These are phyloP conservation scores for Grallaria varia DNA, from an alignment of 2,113 vertebrate genomes.

Conservation along the genomic window DNA sequence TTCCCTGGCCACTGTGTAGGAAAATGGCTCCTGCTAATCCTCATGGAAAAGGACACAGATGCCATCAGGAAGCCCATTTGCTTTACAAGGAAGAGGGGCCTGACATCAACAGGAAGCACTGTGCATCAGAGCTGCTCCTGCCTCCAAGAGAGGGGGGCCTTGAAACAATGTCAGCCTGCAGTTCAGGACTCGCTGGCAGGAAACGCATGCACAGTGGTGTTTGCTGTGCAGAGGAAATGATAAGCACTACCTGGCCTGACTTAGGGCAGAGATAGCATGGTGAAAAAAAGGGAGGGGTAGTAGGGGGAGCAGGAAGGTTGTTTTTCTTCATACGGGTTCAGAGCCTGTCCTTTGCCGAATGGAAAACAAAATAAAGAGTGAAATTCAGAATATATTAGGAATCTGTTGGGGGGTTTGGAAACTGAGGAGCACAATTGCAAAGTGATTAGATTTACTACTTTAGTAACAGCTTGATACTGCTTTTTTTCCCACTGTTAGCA, in stretches of 20 bases:
- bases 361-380: slow-evolving; percentile 65
- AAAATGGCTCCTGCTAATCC: slow-evolving; percentile 30
- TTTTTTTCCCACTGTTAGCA: background rate
- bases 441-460: background rate
- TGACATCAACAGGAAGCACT: slow-evolving; percentile 83
- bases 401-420: background rate
- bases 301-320: background rate
- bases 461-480: background rate
- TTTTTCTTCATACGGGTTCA: slow-evolving; percentile 46
- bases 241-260: slow-evolving; percentile 74
- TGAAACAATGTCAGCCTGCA: slow-evolving; percentile 76
- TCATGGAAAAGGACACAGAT: slow-evolving; percentile 72
- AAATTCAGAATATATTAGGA: slow-evolving; percentile 20
- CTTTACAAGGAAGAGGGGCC: slow-evolving; percentile 75
- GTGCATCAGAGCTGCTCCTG: slow-evolving; percentile 50
- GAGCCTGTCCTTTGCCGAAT: slow-evolving; percentile 33
- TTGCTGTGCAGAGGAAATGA: slow-evolving; percentile 68
- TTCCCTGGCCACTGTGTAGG: background rate
- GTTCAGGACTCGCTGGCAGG: slow-evolving; percentile 64
- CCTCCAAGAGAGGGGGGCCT: slow-evolving; percentile 61
- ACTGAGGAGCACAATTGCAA: background rate
- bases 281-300: rapidly evolving
- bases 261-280: slow-evolving; percentile 37
- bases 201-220: slow-evolving; percentile 69
- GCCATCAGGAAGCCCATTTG: slow-evolving; percentile 72